Conservation (phyloP, 2,113 vertebrate genomes). For the Copsychus sechellarum region DNA sequence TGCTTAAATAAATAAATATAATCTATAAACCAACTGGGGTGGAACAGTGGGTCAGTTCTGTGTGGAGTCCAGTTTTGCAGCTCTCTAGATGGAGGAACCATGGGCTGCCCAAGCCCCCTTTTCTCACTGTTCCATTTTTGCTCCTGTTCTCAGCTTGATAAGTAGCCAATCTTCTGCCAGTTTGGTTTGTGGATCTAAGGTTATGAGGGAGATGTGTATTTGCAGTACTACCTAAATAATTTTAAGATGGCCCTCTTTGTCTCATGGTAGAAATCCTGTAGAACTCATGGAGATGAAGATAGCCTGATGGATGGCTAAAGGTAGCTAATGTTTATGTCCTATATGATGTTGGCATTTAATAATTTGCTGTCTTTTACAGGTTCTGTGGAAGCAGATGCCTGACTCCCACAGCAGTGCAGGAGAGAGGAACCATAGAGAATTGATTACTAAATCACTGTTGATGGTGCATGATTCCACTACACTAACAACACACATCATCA, state of each 20-base stretch:
- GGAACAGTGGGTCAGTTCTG: not conserved
- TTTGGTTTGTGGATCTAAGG: not conserved
- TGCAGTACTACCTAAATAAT: not conserved
- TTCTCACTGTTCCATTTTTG: not conserved
- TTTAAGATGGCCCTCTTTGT: not conserved
- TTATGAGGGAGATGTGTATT: not conserved
- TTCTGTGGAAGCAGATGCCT: not conserved
- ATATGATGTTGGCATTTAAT: not conserved
- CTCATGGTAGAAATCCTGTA: not conserved
- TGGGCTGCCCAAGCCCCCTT: not conserved
- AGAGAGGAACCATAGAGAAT: not conserved
- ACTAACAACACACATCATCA: not conserved
- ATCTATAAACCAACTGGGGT: not conserved
- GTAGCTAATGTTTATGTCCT: not conserved
- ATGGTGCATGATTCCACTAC: not conserved
- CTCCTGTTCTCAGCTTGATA: not conserved
- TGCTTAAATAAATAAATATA: not conserved
- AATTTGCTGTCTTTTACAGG: not conserved
- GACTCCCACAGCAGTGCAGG: not conserved
- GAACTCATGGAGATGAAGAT: not conserved
- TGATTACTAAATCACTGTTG: not conserved
- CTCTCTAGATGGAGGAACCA: not conserved
- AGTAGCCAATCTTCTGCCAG: not conserved
- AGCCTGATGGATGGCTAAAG: not conserved
- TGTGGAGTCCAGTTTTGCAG: rapidly evolving